Evolutionary conservation across 2,888 invertebrate species (phyloP).

Genomic region (Cyclophora albipunctata): DNA sequence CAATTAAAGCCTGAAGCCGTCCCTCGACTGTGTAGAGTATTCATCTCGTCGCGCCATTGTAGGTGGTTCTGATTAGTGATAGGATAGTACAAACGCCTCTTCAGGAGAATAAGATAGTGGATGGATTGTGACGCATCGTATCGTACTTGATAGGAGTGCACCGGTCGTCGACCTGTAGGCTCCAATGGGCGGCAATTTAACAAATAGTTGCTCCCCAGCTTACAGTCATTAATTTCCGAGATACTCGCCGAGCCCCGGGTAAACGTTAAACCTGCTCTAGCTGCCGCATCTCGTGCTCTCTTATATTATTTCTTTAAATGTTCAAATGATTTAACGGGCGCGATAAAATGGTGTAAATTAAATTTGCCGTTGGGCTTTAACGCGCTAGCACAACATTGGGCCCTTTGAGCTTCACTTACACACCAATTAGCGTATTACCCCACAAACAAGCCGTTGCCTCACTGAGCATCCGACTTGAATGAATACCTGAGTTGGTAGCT

Average conservation of each 20-base stretch:
- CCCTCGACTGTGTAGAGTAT: slow-evolving; percentile 4
- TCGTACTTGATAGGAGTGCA: slow-evolving; percentile 19
- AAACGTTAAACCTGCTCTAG: slow-evolving; percentile 21
- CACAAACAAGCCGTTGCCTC: slow-evolving; percentile 6
- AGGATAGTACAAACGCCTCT: slow-evolving; percentile 12
- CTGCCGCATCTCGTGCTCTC: slow-evolving; percentile 5
- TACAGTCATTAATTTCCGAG: slow-evolving; percentile 34
- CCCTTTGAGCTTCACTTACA: slow-evolving; percentile 13
- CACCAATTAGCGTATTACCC: slow-evolving; percentile 5
- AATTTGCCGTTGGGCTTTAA: neutral
- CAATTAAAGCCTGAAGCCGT: slow-evolving; percentile 12
- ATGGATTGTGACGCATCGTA: slow-evolving; percentile 21
- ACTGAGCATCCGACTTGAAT: slow-evolving; percentile 6
- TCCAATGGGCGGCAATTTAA: slow-evolving; percentile 35
- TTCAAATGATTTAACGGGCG: neutral
- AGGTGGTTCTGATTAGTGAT: slow-evolving; percentile 5
- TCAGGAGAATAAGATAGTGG: slow-evolving; percentile 21
- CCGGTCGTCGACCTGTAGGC: slow-evolving; percentile 35
- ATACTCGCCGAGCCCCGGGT: slow-evolving; percentile 17
- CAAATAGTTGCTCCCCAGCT: slow-evolving; percentile 27
- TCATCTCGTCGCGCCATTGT: slow-evolving; percentile 3
- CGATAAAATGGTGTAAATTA: slow-evolving; percentile 1
- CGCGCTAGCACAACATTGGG: slow-evolving; percentile 1
- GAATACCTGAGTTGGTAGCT: slow-evolving; percentile 1
- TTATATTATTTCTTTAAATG: slow-evolving; percentile 1